These are phyloP conservation scores for Xenops minutus DNA, from an alignment of 2,797 vertebrate species.

Conservation along the genomic window DNA sequence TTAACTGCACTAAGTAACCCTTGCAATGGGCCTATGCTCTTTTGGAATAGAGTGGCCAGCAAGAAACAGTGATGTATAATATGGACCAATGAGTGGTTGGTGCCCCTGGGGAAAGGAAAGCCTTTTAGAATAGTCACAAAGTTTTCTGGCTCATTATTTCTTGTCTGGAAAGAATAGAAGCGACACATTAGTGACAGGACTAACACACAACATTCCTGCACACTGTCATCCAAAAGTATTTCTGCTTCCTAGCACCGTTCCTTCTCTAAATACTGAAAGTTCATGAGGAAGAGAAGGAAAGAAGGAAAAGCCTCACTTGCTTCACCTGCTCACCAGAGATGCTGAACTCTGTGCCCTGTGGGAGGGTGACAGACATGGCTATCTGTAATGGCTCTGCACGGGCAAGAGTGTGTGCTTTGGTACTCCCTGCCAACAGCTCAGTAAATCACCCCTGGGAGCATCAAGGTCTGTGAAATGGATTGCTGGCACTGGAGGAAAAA, in stretches of 20 bases:
- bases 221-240: background rate
- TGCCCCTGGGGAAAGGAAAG: background rate
- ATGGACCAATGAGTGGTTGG: background rate
- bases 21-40: background rate
- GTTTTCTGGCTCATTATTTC: background rate
- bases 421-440: background rate
- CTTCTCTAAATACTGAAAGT: background rate
- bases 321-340: accelerated
- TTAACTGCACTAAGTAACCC: background rate
- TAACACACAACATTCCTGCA: background rate
- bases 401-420: background rate
- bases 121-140: background rate
- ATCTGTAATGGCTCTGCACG: accelerated
- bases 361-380: background rate
- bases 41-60: background rate
- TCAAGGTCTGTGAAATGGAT: background rate
- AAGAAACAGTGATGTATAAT: background rate
- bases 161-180: background rate
- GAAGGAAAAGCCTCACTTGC: background rate
- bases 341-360: background rate
- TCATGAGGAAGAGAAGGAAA: background rate
- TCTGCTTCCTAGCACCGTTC: background rate
- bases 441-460: background rate
- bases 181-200: background rate
- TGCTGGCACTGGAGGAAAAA: background rate